Conservation (phyloP, 2,797 vertebrate genomes). For the Antennarius maculatus region DNA sequence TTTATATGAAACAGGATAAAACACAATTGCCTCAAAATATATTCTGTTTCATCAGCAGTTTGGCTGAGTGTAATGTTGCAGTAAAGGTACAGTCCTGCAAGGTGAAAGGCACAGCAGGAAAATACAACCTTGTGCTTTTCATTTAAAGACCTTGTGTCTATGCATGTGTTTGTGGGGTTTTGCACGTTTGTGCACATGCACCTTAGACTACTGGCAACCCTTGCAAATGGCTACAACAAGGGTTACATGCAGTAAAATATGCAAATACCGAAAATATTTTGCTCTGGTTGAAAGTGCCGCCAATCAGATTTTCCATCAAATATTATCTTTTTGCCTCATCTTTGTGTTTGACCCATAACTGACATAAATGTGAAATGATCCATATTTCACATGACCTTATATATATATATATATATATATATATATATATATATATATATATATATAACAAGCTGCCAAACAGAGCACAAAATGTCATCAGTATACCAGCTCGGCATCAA, state of each 20-base stretch:
- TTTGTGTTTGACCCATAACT: too few species aligned
- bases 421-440: too few species aligned
- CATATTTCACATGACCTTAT: too few species aligned
- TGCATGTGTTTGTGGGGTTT: constrained; percentile 2
- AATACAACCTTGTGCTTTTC: constrained; percentile 47
- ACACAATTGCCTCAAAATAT: constrained; percentile 42
- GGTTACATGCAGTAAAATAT: neutral
- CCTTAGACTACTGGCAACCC: constrained; percentile 32
- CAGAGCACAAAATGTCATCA: too few species aligned
- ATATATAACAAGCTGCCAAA: too few species aligned
- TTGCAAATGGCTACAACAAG: constrained; percentile 41
- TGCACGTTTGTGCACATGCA: neutral
- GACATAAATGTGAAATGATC: too few species aligned
- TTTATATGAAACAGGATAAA: constrained; percentile 42
- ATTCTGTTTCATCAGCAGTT: constrained; percentile 52
- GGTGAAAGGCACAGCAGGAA: constrained; percentile 67
- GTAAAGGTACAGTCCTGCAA: constrained; percentile 46
- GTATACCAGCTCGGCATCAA: too few species aligned
- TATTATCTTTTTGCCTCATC: too few species aligned
- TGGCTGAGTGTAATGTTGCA: constrained; percentile 38
- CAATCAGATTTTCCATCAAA: too few species aligned
- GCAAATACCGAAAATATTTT: neutral
- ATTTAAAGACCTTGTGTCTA: constrained; percentile 8
- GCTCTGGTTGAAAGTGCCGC: neutral
- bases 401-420: too few species aligned